Base-by-base conservation (phyloP, 1,140 invertebrate species). In the Heliconius himera region DNA sequence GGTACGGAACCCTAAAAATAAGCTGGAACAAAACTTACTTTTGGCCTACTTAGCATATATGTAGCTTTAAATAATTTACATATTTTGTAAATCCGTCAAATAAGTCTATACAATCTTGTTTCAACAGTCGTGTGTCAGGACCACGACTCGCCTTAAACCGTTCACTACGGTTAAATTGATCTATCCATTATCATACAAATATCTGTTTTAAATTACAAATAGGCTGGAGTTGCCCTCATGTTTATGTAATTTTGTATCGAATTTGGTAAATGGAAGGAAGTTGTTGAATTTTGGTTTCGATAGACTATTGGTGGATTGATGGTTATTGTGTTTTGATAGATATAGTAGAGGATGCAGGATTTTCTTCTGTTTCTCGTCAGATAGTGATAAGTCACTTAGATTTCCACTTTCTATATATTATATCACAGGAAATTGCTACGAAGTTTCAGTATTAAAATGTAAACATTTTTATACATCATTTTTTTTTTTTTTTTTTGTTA, bases 151-250 rank as follows among this genome's bases (percentile, higher is more conserved):
- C 22, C 56, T 60, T 22, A 20, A 60, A 20, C 0, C 56, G 22
- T 26, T 26, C 13, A 66, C 4, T 66, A 29, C 54, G 54, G 13
- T 60, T 51, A 22, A 20, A 26, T 60, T 22, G 54, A 22, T 60
- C 54, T 60, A 60, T 60, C 2, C 54, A 60, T 66, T 66, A 66
- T 66, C 60, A 66, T 66, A 66, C 13, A 38, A 72, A 72, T 72
- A 20, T 72, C 70, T 41, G 70, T 22, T 72, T 41, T 41, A 72
- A 8, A 72, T 72, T 36, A 36, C 70, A 72, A 72, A 72, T 38
- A 29, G 20, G 70, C 29, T 0, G 38, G 13, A 13, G 36, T 36
- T 71, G 29, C 26, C 26, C 70, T 33, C 70, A 22, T 36, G 70
- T 71, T 71, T 38, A 72, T 38, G 18, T 38, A n/a, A 16, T 20